phyloP scores from a whole-genome alignment of 2,888 invertebrate species.

The Danaus chrysippus region DNA sequence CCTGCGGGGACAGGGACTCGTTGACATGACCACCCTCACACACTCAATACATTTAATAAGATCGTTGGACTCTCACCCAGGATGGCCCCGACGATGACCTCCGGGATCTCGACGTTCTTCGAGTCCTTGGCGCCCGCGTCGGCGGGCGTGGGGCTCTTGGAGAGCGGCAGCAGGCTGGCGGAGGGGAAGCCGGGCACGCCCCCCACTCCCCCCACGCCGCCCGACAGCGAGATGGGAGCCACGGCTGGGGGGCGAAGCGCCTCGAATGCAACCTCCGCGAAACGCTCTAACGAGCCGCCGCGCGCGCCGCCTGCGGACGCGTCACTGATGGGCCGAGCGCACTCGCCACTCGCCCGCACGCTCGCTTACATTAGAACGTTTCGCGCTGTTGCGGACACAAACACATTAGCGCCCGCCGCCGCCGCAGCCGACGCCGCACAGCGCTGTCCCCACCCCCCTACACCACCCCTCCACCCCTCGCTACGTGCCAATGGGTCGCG shows the following conservation, averaged over 20 bases:
- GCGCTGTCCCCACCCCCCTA: conserved; percentile 29
- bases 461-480: conserved; percentile 12
- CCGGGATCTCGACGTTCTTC: conserved; percentile 96
- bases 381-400: conserved; percentile 63
- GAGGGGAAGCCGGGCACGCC: conserved; percentile 81
- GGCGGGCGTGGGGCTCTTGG: conserved; percentile 89
- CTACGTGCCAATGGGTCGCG: conserved; percentile 17
- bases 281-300: conserved; percentile 83
- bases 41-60: background rate
- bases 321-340: conserved; percentile 47
- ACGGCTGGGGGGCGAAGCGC: conserved; percentile 82
- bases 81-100: conserved; percentile 98
- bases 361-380: conserved; percentile 64
- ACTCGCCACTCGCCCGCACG: conserved; percentile 27
- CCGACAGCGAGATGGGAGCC: conserved; percentile 92
- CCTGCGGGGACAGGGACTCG: conserved; percentile 65
- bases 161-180: conserved; percentile 85
- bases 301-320: conserved; percentile 73
- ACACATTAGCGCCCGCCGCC: conserved; percentile 41
- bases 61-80: conserved; percentile 81
- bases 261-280: conserved; percentile 87
- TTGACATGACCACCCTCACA: no score
- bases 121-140: conserved; percentile 88
- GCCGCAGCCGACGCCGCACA: conserved; percentile 30
- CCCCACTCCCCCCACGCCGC: conserved; percentile 77